Evolutionary conservation across 1,140 invertebrate species (phyloP).

Genomic region (Cydia pomonella): DNA sequence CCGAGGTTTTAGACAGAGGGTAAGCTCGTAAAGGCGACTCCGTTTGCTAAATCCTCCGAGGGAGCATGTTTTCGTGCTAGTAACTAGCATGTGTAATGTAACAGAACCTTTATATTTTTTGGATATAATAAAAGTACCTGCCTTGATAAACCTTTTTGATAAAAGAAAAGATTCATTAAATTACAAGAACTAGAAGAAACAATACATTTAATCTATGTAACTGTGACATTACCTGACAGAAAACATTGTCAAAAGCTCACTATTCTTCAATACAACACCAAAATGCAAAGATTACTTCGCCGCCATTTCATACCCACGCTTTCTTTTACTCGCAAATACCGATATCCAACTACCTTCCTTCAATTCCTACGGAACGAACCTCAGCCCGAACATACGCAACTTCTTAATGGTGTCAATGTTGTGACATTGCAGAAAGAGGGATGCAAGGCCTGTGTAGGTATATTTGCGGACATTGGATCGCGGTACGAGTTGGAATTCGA

Average conservation of each 20-base stretch:
- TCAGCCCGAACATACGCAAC: slow-evolving; percentile 39
- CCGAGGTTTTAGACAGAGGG: no score
- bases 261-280: not conserved
- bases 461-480: slow-evolving; percentile 89
- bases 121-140: no score
- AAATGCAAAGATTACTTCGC: not conserved
- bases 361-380: slow-evolving; percentile 46
- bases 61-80: no score
- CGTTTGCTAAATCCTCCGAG: no score
- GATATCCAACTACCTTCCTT: slow-evolving; percentile 38
- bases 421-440: slow-evolving; percentile 54
- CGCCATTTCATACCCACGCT: not conserved
- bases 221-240: not conserved
- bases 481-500: slow-evolving; percentile 86
- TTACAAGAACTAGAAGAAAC: no score
- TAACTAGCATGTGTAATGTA: no score
- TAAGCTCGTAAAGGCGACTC: no score
- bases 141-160: no score
- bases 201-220: not conserved
- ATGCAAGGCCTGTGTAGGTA: slow-evolving; percentile 83
- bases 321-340: slow-evolving; percentile 9
- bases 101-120: no score
- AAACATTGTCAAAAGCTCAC: not conserved
- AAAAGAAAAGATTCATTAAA: no score
- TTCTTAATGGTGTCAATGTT: slow-evolving; percentile 56